Evolutionary conservation across 2,113 vertebrate genomes (phyloP).

Genomic region (Dipodomys stephensi): DNA sequence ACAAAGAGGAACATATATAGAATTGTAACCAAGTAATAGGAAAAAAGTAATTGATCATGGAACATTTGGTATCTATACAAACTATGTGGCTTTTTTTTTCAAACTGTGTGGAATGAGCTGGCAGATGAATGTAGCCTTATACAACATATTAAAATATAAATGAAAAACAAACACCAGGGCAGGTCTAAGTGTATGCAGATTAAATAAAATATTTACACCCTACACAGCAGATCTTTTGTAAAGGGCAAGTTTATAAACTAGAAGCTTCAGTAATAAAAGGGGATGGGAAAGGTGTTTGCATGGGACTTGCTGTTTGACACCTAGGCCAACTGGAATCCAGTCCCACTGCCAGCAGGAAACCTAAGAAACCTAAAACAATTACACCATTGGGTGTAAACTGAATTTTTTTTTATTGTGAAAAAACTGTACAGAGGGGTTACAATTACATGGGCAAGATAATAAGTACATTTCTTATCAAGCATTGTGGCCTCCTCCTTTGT

Average conservation of each 20-base stretch:
- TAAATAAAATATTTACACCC: conserved; percentile 80
- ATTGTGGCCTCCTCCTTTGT: no score
- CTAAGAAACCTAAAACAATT: neutral
- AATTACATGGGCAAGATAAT: no score
- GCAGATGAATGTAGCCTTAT: conserved; percentile 56
- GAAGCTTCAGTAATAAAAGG: conserved; percentile 61
- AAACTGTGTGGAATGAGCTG: conserved; percentile 50
- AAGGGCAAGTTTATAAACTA: conserved; percentile 69
- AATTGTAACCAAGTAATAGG: conserved; percentile 27
- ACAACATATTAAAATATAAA: conserved; percentile 67
- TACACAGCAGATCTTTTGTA: conserved; percentile 75
- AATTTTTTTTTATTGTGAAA: no score
- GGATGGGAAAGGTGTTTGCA: neutral
- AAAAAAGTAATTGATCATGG: neutral
- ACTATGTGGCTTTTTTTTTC: neutral
- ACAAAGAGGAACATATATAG: neutral
- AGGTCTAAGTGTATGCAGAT: conserved; percentile 63
- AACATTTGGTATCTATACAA: neutral
- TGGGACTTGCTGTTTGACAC: conserved; percentile 53
- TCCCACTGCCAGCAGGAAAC: neutral
- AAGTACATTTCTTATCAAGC: no score
- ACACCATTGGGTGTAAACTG: conserved; percentile 19
- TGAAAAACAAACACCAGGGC: conserved; percentile 72
- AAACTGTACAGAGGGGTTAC: no score
- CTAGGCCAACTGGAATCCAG: conserved; percentile 13